These are phyloP conservation scores for Coracias cyanogaster DNA, from an alignment of 2,797 vertebrate genomes.

Conservation along the genomic window DNA sequence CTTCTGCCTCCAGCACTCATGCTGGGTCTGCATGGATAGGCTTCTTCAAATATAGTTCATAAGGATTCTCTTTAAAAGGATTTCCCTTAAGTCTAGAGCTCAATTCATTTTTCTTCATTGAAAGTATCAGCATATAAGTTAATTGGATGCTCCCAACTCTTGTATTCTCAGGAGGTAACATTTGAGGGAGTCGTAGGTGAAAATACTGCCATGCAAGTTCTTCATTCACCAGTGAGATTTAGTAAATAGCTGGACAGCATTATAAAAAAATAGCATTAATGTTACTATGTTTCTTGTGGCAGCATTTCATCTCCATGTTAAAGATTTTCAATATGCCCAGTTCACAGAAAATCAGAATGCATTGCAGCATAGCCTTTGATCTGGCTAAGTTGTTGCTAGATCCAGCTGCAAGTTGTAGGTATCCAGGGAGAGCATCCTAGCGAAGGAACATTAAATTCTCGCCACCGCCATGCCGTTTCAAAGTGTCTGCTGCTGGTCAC, in stretches of 20 bases:
- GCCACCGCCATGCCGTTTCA: background rate
- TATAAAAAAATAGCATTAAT: background rate
- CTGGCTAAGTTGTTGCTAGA: background rate
- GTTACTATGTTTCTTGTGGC: background rate
- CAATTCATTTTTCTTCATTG: background rate
- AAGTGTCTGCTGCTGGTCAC: background rate
- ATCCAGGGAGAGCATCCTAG: background rate
- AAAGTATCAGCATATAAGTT: background rate
- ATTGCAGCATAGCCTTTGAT: background rate
- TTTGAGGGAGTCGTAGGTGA: background rate
- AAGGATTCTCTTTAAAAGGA: background rate
- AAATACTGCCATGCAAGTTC: background rate
- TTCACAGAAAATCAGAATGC: background rate
- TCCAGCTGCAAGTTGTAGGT: background rate
- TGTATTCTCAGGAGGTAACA: accelerated
- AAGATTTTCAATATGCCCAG: background rate
- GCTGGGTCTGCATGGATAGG: accelerated
- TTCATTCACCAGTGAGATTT: background rate
- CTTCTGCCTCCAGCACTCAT: background rate
- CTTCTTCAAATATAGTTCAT: accelerated
- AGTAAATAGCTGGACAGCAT: background rate
- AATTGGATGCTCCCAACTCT: background rate
- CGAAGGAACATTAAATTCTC: background rate
- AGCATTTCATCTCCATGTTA: background rate
- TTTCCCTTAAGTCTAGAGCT: background rate